These are phyloP conservation scores for Pyrgus malvae DNA, from an alignment of 2,888 invertebrate genomes.

Conservation along the genomic window DNA sequence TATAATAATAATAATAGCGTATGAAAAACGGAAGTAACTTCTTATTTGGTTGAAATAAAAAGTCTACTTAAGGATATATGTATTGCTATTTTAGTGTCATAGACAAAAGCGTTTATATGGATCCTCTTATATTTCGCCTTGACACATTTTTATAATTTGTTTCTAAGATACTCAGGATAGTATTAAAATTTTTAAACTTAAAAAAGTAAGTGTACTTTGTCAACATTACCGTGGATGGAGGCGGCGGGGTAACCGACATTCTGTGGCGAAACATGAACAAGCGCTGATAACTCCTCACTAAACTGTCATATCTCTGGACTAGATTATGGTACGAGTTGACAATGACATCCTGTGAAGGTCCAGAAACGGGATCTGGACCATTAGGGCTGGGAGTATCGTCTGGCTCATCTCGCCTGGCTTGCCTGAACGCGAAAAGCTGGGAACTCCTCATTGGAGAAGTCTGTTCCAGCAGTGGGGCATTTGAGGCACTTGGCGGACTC, in stretches of 20 bases:
- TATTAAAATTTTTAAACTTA: too few relatives aligned
- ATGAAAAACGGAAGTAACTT: too few relatives aligned
- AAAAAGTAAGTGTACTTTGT: too few relatives aligned
- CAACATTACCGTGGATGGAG: constrained; percentile 72
- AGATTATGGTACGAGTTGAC: constrained; percentile 75
- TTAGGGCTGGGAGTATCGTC: constrained; percentile 46
- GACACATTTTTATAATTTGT: too few relatives aligned
- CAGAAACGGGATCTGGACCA: constrained; percentile 51
- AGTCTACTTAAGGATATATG: too few relatives aligned
- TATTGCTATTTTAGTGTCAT: too few relatives aligned
- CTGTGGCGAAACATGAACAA: constrained; percentile 74
- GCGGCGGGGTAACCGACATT: constrained; percentile 62
- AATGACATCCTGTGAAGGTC: constrained; percentile 65
- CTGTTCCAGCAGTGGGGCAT: constrained; percentile 48
- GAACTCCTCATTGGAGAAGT: constrained; percentile 36
- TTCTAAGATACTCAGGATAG: too few relatives aligned
- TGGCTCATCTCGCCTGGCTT: constrained; percentile 49
- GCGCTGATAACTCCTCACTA: constrained; percentile 75
- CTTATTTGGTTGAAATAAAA: too few relatives aligned
- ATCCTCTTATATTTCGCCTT: too few relatives aligned
- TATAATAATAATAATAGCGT: too few relatives aligned
- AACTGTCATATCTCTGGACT: constrained; percentile 75
- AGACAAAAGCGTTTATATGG: too few relatives aligned
- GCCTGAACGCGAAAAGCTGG: constrained; percentile 18
- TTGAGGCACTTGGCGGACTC: constrained; percentile 46